Base-by-base conservation (phyloP, 2,888 invertebrate species). In the Lasioglossum leucozonium region DNA sequence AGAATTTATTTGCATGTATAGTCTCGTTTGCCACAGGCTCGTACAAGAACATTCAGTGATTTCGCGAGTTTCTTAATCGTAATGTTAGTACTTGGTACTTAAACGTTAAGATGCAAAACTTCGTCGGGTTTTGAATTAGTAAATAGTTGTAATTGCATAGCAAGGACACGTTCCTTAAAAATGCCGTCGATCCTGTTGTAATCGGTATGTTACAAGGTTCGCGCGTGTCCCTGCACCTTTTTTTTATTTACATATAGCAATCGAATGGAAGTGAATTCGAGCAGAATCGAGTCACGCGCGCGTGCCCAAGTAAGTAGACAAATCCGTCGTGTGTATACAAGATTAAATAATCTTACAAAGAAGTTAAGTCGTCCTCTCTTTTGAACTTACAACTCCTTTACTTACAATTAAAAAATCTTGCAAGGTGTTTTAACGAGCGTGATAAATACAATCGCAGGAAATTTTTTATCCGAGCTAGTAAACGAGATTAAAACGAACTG, bases 1-100 rank as follows among this genome's bases (percentile, higher is more conserved):
- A 86, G 80, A 87, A 85, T 91, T 91, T 91, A 91, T 91, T 91
- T 87, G 75, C 80, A 82, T 87, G 85, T 81, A 83, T 86, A 86
- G 87, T 88, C 82, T 90, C 81, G 79, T 85, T 90, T 88, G 85
- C 73, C 87, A 91, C 80, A 90, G 80, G 83, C 87, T 88, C 84
- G 86, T 90, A 88, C 87, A 90, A 89, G 88, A 88, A 89, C 86
- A 89, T 55, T 81, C 88, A 58, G 72, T 84, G 84, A 88, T 87
- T 77, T 86, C 87, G 55, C 55, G 86, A 76, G 72, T 87, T 85
- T 65, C 82, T 90, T 88, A 82, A 80, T 89, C 83, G 77, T 86
- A 87, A 69, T 84, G 82, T 86, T 86, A 87, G 84, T 84, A 80
- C 71, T 86, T 86, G 86, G 84, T 84, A 80, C 71, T 82, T 82